A percentile compares a stretch with the other conserved stretches of the same genome.
These are phyloP conservation scores for Rutpela maculata DNA, from an alignment of 2,888 invertebrate species.

Conservation along the genomic window DNA sequence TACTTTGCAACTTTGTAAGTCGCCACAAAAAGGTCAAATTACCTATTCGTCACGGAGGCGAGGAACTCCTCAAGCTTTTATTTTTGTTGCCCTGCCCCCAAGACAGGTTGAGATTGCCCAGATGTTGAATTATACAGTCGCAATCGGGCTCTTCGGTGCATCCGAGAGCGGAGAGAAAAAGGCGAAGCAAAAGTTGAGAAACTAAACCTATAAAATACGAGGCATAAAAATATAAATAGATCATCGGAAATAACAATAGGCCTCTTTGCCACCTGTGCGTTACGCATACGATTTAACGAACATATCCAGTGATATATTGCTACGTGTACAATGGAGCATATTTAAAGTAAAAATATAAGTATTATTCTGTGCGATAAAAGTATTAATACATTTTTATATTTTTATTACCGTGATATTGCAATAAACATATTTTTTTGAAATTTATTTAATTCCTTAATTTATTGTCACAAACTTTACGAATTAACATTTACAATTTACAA, in stretches of 20 bases:
- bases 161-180: background rate
- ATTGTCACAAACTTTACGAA: too few relatives aligned
- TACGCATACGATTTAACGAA: background rate
- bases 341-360: too few relatives aligned
- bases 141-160: background rate
- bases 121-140: conserved; percentile 30
- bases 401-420: too few relatives aligned
- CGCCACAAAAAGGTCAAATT: conserved; percentile 35
- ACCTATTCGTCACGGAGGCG: conserved; percentile 30
- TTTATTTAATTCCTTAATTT: too few relatives aligned
- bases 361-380: too few relatives aligned
- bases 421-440: too few relatives aligned
- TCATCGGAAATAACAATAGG: background rate
- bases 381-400: too few relatives aligned
- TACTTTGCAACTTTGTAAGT: conserved; percentile 15
- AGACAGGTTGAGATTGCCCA: conserved; percentile 32
- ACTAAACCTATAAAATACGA: background rate
- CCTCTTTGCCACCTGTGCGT: background rate
- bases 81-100: conserved; percentile 17
- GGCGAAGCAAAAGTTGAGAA: background rate
- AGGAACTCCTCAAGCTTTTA: conserved; percentile 21
- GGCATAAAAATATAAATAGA: conserved; percentile 2
- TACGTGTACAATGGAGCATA: too few relatives aligned
- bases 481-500: too few relatives aligned
- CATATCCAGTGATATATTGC: too few relatives aligned